Evolutionary conservation across 2,888 invertebrate species (phyloP).

Genomic region (Drosophila subquinaria): DNA sequence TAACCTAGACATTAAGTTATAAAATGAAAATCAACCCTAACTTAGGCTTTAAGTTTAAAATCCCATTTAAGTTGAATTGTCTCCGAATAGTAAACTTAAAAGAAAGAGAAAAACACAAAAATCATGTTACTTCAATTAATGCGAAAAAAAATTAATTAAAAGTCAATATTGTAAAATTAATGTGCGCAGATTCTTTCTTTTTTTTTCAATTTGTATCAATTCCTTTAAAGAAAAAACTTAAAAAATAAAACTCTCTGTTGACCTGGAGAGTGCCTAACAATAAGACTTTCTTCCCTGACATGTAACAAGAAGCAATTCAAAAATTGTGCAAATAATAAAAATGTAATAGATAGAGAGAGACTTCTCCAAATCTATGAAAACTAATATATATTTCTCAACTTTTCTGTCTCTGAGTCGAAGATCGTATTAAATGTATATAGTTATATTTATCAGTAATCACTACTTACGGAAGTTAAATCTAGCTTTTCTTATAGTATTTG

Average conservation of each 20-base stretch:
- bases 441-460: no score
- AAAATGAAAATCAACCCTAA: neutral
- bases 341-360: constrained; percentile 1
- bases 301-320: constrained; percentile 8
- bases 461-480: no score
- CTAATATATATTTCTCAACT: neutral
- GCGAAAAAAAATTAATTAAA: neutral
- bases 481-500: no score
- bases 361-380: neutral
- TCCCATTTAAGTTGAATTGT: neutral
- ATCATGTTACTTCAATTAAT: neutral
- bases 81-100: neutral
- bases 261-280: neutral
- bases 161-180: neutral
- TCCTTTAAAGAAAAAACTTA: neutral
- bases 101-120: neutral
- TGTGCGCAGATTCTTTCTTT: neutral
- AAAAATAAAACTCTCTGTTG: constrained; percentile 3
- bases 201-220: neutral
- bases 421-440: no score
- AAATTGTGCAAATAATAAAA: constrained; percentile 19
- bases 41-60: constrained; percentile 4
- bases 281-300: neutral
- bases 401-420: neutral
- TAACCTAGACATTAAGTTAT: constrained; percentile 7